A percentile compares a stretch with the other conserved stretches of the same genome.
phyloP scores from a whole-genome alignment of 2,113 vertebrate genomes.

The Gadus chalcogrammus region DNA sequence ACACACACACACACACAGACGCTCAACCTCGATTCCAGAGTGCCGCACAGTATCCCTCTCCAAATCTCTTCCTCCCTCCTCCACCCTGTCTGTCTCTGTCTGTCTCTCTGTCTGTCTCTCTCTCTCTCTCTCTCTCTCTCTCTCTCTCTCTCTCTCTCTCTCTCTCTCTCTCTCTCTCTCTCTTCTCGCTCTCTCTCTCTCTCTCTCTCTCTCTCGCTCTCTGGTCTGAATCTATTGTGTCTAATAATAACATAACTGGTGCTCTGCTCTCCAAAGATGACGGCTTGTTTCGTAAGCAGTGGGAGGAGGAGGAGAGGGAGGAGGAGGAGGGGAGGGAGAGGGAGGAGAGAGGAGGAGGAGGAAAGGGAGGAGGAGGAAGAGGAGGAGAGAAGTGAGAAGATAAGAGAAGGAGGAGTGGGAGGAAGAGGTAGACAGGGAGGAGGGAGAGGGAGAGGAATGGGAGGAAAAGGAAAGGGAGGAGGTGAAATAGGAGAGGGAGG shows the following conservation, averaged over 20 bases:
- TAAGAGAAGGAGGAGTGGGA: background rate
- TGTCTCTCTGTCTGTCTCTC: background rate
- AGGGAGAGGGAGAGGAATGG: background rate
- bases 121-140: background rate
- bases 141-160: background rate
- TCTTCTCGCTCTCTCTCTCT: constrained; percentile 8
- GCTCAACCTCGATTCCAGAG: background rate
- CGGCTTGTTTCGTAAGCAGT: background rate
- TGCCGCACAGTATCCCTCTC: background rate
- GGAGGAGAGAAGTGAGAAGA: background rate
- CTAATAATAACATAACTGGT: constrained; percentile 9
- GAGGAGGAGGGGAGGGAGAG: background rate
- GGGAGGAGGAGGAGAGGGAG: background rate
- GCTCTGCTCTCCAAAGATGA: background rate
- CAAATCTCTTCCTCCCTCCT: background rate
- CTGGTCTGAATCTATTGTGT: constrained; percentile 9
- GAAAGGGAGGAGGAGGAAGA: background rate
- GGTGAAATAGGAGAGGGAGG: background rate
- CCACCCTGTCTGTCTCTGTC: background rate
- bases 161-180: background rate
- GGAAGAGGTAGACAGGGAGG: background rate
- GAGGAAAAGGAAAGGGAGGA: background rate
- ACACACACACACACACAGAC: too few relatives aligned
- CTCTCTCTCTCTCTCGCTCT: background rate
- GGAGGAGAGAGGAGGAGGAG: background rate